These are phyloP conservation scores for Enteromius viviparus DNA, from an alignment of 2,797 vertebrate genomes.

Conservation along the genomic window DNA sequence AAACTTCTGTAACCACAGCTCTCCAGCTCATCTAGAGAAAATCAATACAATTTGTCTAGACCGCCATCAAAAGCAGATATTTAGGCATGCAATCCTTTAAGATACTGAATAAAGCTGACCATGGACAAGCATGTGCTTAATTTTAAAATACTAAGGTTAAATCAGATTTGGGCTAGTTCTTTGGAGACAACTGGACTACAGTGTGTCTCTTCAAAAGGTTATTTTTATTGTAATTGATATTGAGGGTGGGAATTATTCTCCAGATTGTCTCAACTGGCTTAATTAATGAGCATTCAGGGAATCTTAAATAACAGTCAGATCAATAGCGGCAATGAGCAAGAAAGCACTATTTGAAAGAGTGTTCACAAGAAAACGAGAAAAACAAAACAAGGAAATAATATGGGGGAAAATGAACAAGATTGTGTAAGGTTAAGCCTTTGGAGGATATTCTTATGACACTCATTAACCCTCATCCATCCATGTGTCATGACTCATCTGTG, in stretches of 20 bases:
- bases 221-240: conserved; percentile 58
- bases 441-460: conserved; percentile 21
- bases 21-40: conserved; percentile 5
- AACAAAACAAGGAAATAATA: conserved; percentile 3
- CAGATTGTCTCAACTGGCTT: conserved; percentile 68
- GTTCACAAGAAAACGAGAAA: not conserved
- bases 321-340: conserved; percentile 28
- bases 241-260: conserved; percentile 54
- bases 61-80: conserved; percentile 3
- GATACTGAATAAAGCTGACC: not conserved
- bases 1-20: conserved; percentile 6
- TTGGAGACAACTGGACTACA: not conserved
- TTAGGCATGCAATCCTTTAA: not conserved
- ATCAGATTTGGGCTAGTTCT: not conserved
- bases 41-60: conserved; percentile 1
- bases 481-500: conserved; percentile 11
- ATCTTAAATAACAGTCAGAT: conserved; percentile 46
- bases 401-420: not conserved
- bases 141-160: not conserved
- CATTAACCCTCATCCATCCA: conserved; percentile 2
- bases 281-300: conserved; percentile 66
- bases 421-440: conserved; percentile 14
- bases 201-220: not conserved
- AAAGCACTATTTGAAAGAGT: conserved; percentile 13
- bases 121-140: not conserved